A percentile compares a stretch with the other conserved stretches of the same genome.
phyloP scores from a whole-genome alignment of 2,888 invertebrate species.

The Podotricha telesiphe region DNA sequence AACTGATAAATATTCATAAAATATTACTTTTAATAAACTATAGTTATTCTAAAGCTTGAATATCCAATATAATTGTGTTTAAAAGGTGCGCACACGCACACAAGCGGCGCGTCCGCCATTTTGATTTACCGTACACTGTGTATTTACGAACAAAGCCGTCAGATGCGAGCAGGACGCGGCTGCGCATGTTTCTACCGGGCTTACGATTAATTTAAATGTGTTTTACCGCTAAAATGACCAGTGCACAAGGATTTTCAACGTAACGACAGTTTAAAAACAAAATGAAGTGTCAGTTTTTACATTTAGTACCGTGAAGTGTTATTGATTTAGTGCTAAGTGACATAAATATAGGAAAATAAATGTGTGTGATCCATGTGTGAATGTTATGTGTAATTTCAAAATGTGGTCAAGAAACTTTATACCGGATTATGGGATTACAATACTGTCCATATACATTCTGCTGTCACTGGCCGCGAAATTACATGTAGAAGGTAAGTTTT shows the following conservation, averaged over 20 bases:
- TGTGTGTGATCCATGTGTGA: slow-evolving; percentile 84
- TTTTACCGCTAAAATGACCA: slow-evolving; percentile 82
- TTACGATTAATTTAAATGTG: slow-evolving; percentile 69
- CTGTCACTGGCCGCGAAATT: slow-evolving; percentile 76
- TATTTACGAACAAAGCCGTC: slow-evolving; percentile 84
- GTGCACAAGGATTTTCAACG: slow-evolving; percentile 69
- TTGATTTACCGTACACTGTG: slow-evolving; percentile 82
- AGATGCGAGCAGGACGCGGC: slow-evolving; percentile 82
- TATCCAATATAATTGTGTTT: slow-evolving; percentile 53
- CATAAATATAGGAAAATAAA: slow-evolving; percentile 81
- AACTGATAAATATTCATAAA: slow-evolving; percentile 45
- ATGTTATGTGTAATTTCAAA: slow-evolving; percentile 85
- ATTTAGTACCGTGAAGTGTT: slow-evolving; percentile 82
- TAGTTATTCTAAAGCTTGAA: slow-evolving; percentile 37
- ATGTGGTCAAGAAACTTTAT: slow-evolving; percentile 88
- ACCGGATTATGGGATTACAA: slow-evolving; percentile 87
- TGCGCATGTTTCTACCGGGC: slow-evolving; percentile 79
- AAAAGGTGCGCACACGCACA: slow-evolving; percentile 76
- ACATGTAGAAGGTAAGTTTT: slow-evolving; percentile 82
- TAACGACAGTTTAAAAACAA: slow-evolving; percentile 80
- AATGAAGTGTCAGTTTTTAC: slow-evolving; percentile 82
- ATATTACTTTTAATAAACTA: slow-evolving; percentile 43
- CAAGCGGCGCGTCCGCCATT: slow-evolving; percentile 74
- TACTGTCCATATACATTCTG: slow-evolving; percentile 75
- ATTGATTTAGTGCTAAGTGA: slow-evolving; percentile 72